Evolutionary conservation across 2,113 vertebrate species (phyloP).

Genomic region (Etheostoma cragini): DNA sequence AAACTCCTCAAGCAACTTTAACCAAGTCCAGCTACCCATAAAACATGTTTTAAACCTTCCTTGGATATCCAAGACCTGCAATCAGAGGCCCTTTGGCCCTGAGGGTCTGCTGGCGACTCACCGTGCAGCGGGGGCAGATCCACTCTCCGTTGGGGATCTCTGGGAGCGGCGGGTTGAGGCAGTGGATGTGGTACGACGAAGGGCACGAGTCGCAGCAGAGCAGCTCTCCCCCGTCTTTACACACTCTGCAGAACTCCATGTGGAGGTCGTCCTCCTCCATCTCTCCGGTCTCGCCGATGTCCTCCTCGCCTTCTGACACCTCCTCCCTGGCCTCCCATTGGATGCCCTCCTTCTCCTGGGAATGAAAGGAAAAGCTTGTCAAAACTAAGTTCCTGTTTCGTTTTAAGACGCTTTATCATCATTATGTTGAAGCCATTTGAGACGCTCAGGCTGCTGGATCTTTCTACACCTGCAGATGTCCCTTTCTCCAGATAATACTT

Average conservation of each 20-base stretch:
- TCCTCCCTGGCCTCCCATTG: slow-evolving; percentile 99
- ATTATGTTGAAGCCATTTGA: background rate
- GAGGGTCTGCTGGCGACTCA: slow-evolving; percentile 72
- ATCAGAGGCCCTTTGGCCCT: background rate
- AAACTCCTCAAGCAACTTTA: too few species aligned
- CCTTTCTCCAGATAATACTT: too few species aligned
- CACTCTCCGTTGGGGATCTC: slow-evolving; percentile 99
- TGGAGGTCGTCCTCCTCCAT: slow-evolving; percentile 97
- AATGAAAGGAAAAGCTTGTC: too few species aligned
- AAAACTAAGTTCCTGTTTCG: too few species aligned
- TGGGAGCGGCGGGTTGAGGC: slow-evolving; percentile 94
- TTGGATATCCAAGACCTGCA: background rate
- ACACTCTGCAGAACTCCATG: slow-evolving; percentile 99
- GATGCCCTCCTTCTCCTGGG: slow-evolving; percentile 97
- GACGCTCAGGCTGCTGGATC: too few species aligned
- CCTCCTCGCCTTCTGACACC: slow-evolving; percentile 92
- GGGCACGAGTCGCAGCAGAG: slow-evolving; percentile 98
- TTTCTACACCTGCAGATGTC: too few species aligned
- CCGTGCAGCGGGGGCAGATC: slow-evolving; percentile 97
- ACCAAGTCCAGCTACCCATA: too few species aligned
- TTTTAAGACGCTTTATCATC: too few species aligned
- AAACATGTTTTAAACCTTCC: too few species aligned
- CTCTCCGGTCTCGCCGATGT: slow-evolving; percentile 86
- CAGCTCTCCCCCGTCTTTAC: slow-evolving; percentile 97
- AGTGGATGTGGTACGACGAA: slow-evolving; percentile 98